Conservation (phyloP, 2,888 invertebrate species). For the Eristalis intricaria region DNA sequence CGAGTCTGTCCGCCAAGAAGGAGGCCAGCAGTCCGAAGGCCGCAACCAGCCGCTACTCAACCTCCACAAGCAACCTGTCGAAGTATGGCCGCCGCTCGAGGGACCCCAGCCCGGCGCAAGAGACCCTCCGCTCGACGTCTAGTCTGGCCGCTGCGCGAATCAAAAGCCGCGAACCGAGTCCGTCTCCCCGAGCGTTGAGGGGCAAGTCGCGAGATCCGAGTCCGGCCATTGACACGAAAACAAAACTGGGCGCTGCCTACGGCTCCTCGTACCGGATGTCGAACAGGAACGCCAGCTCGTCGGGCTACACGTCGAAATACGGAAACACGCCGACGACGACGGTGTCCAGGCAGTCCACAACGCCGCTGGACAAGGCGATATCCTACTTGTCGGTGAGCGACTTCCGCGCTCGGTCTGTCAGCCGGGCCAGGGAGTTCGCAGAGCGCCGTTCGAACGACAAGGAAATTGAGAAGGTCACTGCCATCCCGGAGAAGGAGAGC, state of each 20-base stretch:
- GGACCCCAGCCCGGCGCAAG: constrained; percentile 79
- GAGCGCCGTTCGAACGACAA: constrained; percentile 82
- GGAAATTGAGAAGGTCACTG: constrained; percentile 74
- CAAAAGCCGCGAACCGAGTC: constrained; percentile 84
- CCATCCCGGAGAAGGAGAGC: constrained; percentile 75
- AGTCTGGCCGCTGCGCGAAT: constrained; percentile 72
- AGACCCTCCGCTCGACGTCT: constrained; percentile 76
- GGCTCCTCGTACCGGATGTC: constrained; percentile 75
- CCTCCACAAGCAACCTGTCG: constrained; percentile 73
- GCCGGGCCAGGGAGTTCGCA: constrained; percentile 78
- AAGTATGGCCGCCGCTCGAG: constrained; percentile 78
- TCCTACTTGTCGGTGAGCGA: constrained; percentile 80
- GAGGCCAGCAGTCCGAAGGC: constrained; percentile 42
- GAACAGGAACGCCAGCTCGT: constrained; percentile 68
- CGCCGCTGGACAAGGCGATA: constrained; percentile 76
- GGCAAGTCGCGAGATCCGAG: constrained; percentile 82
- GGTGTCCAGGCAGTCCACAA: constrained; percentile 24
- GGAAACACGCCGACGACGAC: constrained; percentile 58
- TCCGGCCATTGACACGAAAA: constrained; percentile 81
- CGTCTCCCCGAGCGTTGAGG: constrained; percentile 78
- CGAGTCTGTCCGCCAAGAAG: constrained; percentile 44
- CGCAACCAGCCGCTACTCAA: constrained; percentile 59
- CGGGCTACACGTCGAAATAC: constrained; percentile 73
- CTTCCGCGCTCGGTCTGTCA: constrained; percentile 78
- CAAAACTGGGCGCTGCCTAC: constrained; percentile 73